Conservation (phyloP, 2,113 vertebrate species). For the Solea senegalensis region DNA sequence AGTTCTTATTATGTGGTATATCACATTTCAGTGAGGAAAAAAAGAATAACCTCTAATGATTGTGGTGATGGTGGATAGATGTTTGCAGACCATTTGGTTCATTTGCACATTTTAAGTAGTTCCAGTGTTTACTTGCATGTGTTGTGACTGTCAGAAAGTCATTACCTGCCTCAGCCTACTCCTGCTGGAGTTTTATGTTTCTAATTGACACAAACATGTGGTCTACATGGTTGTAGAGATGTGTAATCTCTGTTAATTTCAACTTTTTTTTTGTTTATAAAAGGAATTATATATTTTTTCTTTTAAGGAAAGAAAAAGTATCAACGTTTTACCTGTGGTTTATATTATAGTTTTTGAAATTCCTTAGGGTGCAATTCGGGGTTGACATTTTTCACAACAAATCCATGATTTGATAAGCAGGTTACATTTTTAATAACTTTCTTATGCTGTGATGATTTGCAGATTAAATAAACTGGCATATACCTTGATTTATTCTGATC, state of each 20-base stretch:
- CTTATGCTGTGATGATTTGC: constrained; percentile 53
- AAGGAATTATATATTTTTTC: constrained; percentile 2
- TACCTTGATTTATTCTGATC: neutral
- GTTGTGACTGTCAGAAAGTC: constrained; percentile 1
- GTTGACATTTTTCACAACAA: constrained; percentile 33
- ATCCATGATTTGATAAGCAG: constrained; percentile 32
- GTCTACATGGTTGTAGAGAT: constrained; percentile 65
- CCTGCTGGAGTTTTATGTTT: constrained; percentile 43
- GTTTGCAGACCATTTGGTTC: neutral
- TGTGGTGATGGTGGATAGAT: neutral
- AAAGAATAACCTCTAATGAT: neutral
- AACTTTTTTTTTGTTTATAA: constrained; percentile 29
- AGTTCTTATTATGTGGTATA: constrained; percentile 1
- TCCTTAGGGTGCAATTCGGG: constrained; percentile 39
- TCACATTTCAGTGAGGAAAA: neutral
- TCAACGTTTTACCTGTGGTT: constrained; percentile 26
- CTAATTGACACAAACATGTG: constrained; percentile 49
- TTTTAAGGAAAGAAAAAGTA: constrained; percentile 27
- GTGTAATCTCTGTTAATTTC: constrained; percentile 54
- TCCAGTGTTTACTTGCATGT: neutral
- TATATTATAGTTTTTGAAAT: constrained; percentile 23
- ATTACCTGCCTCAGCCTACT: constrained; percentile 22
- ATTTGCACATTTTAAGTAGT: no score
- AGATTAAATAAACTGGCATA: constrained; percentile 55
- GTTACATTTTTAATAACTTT: constrained; percentile 38